Evolutionary conservation across 2,113 vertebrate species (phyloP).

Genomic region (Naja naja): DNA sequence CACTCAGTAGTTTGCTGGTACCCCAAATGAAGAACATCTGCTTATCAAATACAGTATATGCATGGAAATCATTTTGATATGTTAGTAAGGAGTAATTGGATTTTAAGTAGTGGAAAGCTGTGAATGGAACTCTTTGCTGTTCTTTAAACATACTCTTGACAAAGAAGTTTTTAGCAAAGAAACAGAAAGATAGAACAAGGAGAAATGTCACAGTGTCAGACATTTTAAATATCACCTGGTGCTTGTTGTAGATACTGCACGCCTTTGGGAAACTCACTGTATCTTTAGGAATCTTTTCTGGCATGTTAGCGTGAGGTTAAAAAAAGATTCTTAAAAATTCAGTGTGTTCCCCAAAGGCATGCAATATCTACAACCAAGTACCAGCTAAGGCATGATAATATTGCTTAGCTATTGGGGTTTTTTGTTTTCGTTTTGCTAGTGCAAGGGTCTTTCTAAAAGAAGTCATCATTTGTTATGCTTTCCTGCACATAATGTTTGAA

Average conservation of each 20-base stretch:
- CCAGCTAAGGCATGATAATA: background rate
- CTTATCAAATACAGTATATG: slow-evolving; percentile 61
- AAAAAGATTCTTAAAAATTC: background rate
- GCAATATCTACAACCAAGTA: background rate
- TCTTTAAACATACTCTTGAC: slow-evolving; percentile 66
- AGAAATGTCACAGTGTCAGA: slow-evolving; percentile 46
- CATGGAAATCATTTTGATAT: slow-evolving; percentile 65
- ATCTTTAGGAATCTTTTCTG: slow-evolving; percentile 47
- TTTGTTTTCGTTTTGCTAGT: background rate
- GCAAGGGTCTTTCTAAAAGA: background rate
- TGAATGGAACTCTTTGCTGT: slow-evolving; percentile 60
- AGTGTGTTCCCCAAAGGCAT: background rate
- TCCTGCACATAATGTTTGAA: background rate
- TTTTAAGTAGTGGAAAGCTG: slow-evolving; percentile 67
- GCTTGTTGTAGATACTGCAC: slow-evolving; percentile 63
- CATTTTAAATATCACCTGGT: slow-evolving; percentile 48
- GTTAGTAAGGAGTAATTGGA: slow-evolving; percentile 61
- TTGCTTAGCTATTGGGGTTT: background rate
- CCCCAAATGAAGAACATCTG: slow-evolving; percentile 66
- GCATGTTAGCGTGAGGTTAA: background rate
- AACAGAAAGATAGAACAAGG: slow-evolving; percentile 63
- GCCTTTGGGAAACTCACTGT: slow-evolving; percentile 42
- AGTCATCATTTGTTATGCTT: background rate
- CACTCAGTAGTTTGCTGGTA: slow-evolving; percentile 63
- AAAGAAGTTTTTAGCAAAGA: slow-evolving; percentile 71